Conservation (phyloP, 2,113 vertebrate genomes). For the Larimichthys crocea region DNA sequence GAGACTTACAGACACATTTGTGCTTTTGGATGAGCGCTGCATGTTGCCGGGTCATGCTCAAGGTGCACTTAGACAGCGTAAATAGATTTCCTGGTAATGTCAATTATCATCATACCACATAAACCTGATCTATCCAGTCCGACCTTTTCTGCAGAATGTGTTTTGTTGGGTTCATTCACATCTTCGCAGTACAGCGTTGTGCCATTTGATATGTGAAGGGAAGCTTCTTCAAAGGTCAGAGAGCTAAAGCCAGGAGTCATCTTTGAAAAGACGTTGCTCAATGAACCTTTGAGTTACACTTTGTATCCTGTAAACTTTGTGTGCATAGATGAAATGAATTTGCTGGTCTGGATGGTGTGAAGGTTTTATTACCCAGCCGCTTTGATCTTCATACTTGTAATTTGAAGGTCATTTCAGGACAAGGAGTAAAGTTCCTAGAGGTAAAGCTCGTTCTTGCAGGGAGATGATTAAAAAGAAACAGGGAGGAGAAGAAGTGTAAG, state of each 20-base stretch:
- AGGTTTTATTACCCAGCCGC: too few relatives aligned
- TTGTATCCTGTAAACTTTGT: background rate
- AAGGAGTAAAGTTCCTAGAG: background rate
- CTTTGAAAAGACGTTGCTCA: background rate
- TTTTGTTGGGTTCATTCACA: background rate
- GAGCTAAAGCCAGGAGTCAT: background rate
- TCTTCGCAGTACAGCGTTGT: background rate
- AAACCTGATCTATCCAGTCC: conserved; percentile 28
- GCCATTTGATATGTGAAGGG: background rate
- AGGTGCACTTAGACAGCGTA: background rate
- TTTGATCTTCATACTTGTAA: conserved; percentile 17
- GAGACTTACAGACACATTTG: background rate
- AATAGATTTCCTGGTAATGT: conserved; percentile 22
- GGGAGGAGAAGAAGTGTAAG: conserved; percentile 28
- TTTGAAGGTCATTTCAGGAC: background rate
- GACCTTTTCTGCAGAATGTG: background rate
- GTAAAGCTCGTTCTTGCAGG: conserved; percentile 24
- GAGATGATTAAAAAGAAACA: conserved; percentile 6
- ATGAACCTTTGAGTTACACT: background rate
- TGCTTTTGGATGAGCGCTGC: background rate
- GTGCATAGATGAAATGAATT: background rate
- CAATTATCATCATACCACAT: conserved; percentile 21
- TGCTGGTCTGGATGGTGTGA: background rate
- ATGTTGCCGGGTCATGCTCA: conserved; percentile 14
- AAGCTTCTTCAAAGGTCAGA: conserved; percentile 7